These are phyloP conservation scores for Ammodytes marinus DNA, from an alignment of 2,113 vertebrate species.

Conservation along the genomic window DNA sequence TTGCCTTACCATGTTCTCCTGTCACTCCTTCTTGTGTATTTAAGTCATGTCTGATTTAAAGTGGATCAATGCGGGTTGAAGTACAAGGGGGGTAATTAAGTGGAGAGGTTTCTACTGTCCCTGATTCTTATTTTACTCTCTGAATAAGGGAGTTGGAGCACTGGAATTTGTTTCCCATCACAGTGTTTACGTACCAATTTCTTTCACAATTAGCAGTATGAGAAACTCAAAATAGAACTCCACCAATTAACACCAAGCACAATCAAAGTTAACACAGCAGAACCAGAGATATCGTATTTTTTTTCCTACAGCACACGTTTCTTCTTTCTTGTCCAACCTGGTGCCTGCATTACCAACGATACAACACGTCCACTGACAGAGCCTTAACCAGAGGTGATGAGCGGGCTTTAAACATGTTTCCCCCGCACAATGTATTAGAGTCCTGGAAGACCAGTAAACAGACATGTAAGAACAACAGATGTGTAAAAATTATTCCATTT, in stretches of 20 bases:
- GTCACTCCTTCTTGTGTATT: background rate
- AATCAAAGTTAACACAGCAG: too few relatives aligned
- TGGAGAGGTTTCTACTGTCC: background rate
- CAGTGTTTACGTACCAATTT: background rate
- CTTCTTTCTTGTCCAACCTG: background rate
- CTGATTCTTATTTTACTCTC: conserved; percentile 12
- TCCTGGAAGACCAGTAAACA: background rate
- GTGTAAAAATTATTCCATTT: background rate
- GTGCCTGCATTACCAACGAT: background rate
- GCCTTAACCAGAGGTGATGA: conserved; percentile 9
- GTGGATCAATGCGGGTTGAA: conserved; percentile 18
- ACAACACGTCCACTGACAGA: background rate
- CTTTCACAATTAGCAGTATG: background rate
- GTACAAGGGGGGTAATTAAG: conserved; percentile 12
- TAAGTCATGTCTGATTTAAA: background rate
- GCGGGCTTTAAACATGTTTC: background rate
- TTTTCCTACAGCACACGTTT: background rate
- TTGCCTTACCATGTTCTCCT: background rate
- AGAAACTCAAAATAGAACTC: background rate
- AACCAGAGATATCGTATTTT: too few relatives aligned
- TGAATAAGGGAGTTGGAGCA: background rate
- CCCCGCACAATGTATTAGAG: too few relatives aligned
- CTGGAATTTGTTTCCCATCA: background rate
- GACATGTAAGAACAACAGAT: background rate
- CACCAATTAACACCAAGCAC: background rate